Base-by-base conservation (phyloP, 2,113 vertebrate species). In the Campylorhamphus procurvoides region DNA sequence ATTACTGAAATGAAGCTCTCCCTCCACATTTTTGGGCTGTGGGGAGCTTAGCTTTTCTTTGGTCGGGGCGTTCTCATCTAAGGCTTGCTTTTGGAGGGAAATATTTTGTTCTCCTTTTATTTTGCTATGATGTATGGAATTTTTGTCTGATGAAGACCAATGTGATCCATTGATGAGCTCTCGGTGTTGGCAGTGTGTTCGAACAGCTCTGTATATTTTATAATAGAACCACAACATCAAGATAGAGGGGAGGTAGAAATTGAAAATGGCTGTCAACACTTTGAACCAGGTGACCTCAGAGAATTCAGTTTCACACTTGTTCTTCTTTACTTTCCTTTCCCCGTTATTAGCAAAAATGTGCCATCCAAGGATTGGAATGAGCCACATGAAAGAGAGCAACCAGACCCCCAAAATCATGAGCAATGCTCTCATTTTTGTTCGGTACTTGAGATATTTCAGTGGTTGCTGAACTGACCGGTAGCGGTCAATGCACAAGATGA, bases 291-390 rank as follows among this genome's bases (percentile, higher is more conserved):
- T 99, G 72, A 99, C 98, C 2, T 98, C 69, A 10, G 98, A 98
- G 71, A 99, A 99, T 90, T 99, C 99, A 0, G 99, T 99, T 95
- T 99, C 99, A 24, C 99, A 99, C 33, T 97, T 97, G 35, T 87
- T 92, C 72, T 97, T 93, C 7, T 62, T 3, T 44, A 27, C 52
- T 18, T 12, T 25, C 85, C 98, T 39, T n/a, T 86, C 14, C 93
- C 97, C 14, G 67, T 49, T 90, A 8, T 89, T 92, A 28, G 97
- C 91, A 67, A 99, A 98, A 18, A 88, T 93, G 23, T 97, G 97
- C 99, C 99, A 99, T 55, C 99, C 98, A 62, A 99, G 96, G 93
- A 99, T 99, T 46, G 99, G 99, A 79, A 99, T 97, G 73, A 99
- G 89, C 99, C 99, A 99, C 78, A 96, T 97, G 96, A 98, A 98